These are phyloP conservation scores for Leptonema lineaticorne DNA, from an alignment of 1,140 invertebrate species.

Conservation along the genomic window DNA sequence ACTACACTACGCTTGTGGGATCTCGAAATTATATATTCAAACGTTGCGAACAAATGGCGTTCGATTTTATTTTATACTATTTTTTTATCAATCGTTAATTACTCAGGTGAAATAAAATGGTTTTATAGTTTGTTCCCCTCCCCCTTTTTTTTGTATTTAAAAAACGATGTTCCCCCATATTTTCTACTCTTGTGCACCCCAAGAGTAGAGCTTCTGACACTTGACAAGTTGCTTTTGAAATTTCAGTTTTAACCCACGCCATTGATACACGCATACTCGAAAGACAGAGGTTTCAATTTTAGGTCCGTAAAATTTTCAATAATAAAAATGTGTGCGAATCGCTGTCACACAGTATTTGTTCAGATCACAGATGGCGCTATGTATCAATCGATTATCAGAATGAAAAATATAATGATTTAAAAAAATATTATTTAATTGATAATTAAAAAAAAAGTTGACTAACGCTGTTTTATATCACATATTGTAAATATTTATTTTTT, in stretches of 20 bases:
- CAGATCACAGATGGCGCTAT: background rate
- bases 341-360: slow-evolving; percentile 19
- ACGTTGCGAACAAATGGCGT: no score
- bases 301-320: background rate
- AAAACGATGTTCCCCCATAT: background rate
- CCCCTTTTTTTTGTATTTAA: background rate
- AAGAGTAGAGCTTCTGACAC: slow-evolving; percentile 44
- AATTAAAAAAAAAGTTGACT: no score
- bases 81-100: background rate
- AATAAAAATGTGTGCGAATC: slow-evolving; percentile 13
- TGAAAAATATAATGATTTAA: no score
- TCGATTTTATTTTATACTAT: no score
- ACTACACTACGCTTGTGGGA: no score
- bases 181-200: slow-evolving; percentile 34
- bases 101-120: background rate
- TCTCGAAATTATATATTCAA: no score
- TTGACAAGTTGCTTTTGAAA: slow-evolving; percentile 49
- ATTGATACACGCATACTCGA: background rate
- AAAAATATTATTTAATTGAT: no score
- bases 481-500: no score
- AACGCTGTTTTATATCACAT: no score
- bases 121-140: background rate
- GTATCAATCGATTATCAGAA: no score
- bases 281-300: background rate
- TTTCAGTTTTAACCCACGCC: slow-evolving; percentile 44